Evolutionary conservation across 2,888 invertebrate species (phyloP), one percentile per base, ranked within the genome.

Genomic region (Drosophila buzzatii): DNA sequence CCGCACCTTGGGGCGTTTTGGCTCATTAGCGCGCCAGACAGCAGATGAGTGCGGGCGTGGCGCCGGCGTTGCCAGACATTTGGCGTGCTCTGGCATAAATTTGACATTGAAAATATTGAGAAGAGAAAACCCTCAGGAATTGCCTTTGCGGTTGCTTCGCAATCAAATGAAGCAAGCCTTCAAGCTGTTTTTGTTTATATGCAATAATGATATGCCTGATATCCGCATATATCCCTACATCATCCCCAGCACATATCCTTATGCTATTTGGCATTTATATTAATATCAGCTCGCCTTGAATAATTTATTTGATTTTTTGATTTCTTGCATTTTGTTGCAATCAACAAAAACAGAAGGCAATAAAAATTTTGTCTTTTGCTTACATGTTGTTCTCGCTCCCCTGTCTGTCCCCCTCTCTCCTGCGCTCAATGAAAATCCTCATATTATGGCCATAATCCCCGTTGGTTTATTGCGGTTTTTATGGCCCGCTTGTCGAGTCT

Each of bases 301-400:
- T 89, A 90, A 89, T 90, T 89, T 89, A 89, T 89, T 90, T 90
- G 91, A 89, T 88, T 90, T 89, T 88, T 89, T 85, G 91, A 90
- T 89, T 88, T 89, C 88, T 79, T 75, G 68, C 68, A 70, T 70
- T 72, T 62, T 72, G 60, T 71, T 73, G 85, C 79, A 81, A 81
- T 76, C 81, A 76, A 73, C 80, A 88, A 27, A 49, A 31, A 33
- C 33, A 33, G 51, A 51, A 39, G 53, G 39, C 90, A 88, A 88
- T 90, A 81, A 90, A 85, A 81, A 16, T 68, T 10, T 51, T 51
- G 51, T 51, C 63, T 47, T 39, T 70, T 70, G 57, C 71, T 65
- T 60, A 65, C 79, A 70, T 57, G 59, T 35, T 58, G 5, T 27
- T 5, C 12, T 33, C 51, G 9, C n/a, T 20, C 20, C n/a, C n/a